These are phyloP conservation scores for Heliconius charithonia DNA, from an alignment of 2,888 invertebrate species.

Conservation along the genomic window DNA sequence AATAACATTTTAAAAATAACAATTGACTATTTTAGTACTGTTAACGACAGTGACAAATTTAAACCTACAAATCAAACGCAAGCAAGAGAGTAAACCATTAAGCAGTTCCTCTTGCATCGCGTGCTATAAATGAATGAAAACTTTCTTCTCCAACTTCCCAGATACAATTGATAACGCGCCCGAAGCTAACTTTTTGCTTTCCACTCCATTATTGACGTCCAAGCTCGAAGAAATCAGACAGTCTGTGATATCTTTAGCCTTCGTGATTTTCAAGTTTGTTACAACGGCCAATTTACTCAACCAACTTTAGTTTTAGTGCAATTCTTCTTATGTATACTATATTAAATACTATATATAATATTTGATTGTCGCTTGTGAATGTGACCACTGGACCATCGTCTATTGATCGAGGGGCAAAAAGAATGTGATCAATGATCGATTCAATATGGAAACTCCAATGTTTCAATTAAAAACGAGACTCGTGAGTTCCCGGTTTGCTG, in stretches of 20 bases:
- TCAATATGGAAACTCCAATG: constrained; percentile 56
- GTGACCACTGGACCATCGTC: constrained; percentile 12
- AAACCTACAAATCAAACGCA: constrained; percentile 57
- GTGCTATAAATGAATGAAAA: constrained; percentile 78
- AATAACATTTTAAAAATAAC: neutral
- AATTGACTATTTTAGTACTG: neutral
- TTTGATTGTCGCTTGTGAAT: constrained; percentile 23
- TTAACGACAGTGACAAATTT: constrained; percentile 22
- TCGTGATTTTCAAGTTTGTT: constrained; percentile 51
- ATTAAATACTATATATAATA: neutral
- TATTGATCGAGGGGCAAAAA: constrained; percentile 31
- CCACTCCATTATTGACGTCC: constrained; percentile 70
- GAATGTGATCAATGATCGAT: constrained; percentile 49
- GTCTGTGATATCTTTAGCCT: constrained; percentile 59
- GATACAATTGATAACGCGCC: constrained; percentile 79
- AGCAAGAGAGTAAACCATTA: constrained; percentile 72
- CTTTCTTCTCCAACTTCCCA: constrained; percentile 63
- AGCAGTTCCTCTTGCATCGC: constrained; percentile 69
- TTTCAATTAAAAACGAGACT: constrained; percentile 73
- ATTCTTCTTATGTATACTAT: constrained; percentile 8
- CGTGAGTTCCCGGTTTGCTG: constrained; percentile 66
- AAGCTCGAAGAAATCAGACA: constrained; percentile 58
- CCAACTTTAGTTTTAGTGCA: constrained; percentile 22
- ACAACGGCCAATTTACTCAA: constrained; percentile 34
- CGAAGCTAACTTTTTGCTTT: constrained; percentile 73